phyloP scores from a whole-genome alignment of 2,113 vertebrate species.

The Ifrita kowaldi region DNA sequence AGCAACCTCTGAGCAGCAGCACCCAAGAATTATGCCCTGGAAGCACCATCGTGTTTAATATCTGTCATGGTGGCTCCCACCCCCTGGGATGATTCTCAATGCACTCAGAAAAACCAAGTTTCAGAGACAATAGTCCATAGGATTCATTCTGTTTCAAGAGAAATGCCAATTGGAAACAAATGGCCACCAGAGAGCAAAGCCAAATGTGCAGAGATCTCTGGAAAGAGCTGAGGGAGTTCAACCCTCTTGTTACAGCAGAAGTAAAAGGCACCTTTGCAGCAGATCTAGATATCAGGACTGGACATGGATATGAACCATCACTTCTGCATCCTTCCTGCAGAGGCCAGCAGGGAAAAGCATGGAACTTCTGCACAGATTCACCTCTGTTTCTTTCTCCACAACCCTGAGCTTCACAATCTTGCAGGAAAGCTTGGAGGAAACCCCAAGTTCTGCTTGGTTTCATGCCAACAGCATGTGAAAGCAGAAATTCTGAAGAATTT shows the following conservation, averaged over 20 bases:
- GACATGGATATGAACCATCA: neutral
- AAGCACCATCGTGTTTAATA: slow-evolving; percentile 4
- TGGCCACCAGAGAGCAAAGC: neutral
- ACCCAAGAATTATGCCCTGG: neutral
- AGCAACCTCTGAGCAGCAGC: neutral
- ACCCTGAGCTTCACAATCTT: neutral
- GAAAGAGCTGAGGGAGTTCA: neutral
- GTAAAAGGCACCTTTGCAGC: neutral
- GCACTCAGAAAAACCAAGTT: neutral
- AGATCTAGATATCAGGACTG: neutral
- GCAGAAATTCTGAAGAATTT: neutral
- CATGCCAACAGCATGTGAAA: neutral
- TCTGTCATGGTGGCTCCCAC: neutral
- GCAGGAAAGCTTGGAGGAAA: neutral
- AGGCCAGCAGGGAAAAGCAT: neutral
- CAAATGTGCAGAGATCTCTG: neutral
- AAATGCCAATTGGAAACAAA: neutral
- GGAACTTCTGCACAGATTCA: neutral
- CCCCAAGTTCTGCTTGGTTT: neutral
- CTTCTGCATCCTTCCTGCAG: neutral
- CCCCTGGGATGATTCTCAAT: neutral
- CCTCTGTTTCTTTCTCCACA: neutral
- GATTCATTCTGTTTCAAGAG: neutral
- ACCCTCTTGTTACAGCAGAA: neutral
- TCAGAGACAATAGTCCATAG: neutral